Percentiles rank a stretch among this genome's conserved stretches.
phyloP scores from a whole-genome alignment of 2,113 vertebrate genomes.

The Notiomystis cincta region DNA sequence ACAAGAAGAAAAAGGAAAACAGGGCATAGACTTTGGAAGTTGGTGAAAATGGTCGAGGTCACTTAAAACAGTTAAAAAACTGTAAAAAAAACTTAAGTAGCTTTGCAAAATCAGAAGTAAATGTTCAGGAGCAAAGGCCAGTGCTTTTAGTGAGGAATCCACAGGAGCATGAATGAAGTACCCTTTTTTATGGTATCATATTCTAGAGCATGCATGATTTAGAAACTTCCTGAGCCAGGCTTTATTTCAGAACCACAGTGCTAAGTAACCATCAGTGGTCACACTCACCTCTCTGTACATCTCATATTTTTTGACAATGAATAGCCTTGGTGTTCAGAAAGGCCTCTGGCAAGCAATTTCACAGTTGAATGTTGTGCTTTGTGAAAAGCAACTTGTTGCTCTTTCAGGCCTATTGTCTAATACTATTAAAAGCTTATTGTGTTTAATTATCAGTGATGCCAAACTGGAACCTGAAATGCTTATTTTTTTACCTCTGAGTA shows the following conservation, averaged over 20 bases:
- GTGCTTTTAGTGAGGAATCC: background rate
- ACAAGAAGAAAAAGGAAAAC: background rate
- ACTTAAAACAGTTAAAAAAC: background rate
- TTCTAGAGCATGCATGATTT: background rate
- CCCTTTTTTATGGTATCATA: background rate
- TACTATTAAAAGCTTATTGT: background rate
- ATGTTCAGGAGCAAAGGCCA: background rate
- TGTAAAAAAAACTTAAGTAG: background rate
- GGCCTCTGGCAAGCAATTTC: fast-evolving
- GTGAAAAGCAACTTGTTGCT: background rate
- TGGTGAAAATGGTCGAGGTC: background rate
- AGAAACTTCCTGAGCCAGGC: background rate
- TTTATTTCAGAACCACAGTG: background rate
- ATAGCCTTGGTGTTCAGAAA: background rate
- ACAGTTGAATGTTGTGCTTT: background rate
- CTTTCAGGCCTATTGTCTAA: background rate
- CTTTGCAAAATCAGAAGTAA: background rate
- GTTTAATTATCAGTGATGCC: background rate
- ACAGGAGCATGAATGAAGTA: background rate
- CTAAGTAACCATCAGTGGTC: background rate
- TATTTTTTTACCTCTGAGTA: background rate
- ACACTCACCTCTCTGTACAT: background rate
- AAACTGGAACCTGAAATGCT: background rate
- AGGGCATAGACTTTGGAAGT: background rate
- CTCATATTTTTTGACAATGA: background rate